Base-by-base conservation (phyloP, 2,797 vertebrate species). In the Hippocampus kuda region DNA sequence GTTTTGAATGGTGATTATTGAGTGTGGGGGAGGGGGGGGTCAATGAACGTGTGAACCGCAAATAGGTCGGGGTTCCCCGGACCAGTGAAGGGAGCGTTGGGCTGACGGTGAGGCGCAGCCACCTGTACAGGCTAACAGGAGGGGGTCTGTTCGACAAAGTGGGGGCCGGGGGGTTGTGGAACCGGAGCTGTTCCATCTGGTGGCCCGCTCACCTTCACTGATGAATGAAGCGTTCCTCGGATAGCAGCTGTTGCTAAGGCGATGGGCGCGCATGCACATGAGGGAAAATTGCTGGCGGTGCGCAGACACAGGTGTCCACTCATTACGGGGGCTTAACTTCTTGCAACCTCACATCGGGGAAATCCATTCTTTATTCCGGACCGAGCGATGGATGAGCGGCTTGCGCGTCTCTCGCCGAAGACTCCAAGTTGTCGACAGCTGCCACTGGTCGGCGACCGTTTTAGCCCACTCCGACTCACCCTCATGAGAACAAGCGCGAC, bases 171-270 rank as follows among this genome's bases (percentile, higher is more conserved):
- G n/a, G 49, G n/a, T n/a, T n/a, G 72, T n/a, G 81, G 83, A 86
- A 83, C 79, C 30, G 80, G 84, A 86, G 84, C 78, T 12, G n/a
- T 81, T 82, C 81, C 79, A 81, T 83, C 83, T 84, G 79, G 77
- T 68, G n/a, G 67, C 60, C 71, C 30, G 53, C 65, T 1, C 68
- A 42, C 71, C 20, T 77, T 75, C 74, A 71, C 81, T 74, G 66
- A 64, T 57, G 42, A 51, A 66, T 75, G 72, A 78, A 84, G 83
- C 83, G 81, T 84, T 79, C 75, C 75, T 67, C n/a, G 81, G 74
- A 77, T 81, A 71, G 76, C 87, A 88, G 86, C 86, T 90, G 88
- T 79, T 26, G 44, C 85, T 85, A 85, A 88, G 76, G 78, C 74
- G 84, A 89, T 87, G 83, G 79, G 76, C 60, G 68, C 46, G 27